These are phyloP conservation scores for Notospermus geniculatus DNA, from an alignment of 1,140 invertebrate genomes.

Conservation along the genomic window DNA sequence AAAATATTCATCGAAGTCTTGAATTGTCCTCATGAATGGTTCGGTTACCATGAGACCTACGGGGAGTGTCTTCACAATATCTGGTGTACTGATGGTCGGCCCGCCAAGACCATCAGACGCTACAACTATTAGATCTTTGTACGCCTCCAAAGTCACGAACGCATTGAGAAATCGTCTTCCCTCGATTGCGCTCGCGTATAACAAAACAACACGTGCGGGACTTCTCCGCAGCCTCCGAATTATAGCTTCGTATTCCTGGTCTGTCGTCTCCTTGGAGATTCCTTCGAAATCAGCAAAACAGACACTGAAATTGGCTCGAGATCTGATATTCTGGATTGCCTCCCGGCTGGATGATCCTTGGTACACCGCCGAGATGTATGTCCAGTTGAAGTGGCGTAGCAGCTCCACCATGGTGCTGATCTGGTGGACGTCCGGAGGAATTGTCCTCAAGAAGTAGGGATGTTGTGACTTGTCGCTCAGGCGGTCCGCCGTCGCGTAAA, in stretches of 20 bases:
- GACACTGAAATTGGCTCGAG: neutral
- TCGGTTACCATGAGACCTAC: neutral
- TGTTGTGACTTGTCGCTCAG: constrained; percentile 72
- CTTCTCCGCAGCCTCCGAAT: neutral
- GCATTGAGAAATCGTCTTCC: neutral
- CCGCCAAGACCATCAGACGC: neutral
- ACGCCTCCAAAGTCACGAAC: neutral
- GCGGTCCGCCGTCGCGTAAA: constrained; percentile 71
- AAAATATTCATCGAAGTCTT: constrained; percentile 2
- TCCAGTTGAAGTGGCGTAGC: neutral
- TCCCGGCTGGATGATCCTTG: neutral
- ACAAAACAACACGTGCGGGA: neutral
- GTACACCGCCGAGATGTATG: neutral
- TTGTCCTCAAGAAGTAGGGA: constrained; percentile 72
- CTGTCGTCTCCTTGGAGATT: neutral
- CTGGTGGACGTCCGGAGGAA: constrained; percentile 75
- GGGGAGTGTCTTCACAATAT: neutral
- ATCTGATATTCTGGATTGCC: neutral
- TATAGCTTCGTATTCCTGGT: neutral
- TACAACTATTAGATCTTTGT: neutral
- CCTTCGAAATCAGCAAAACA: neutral
- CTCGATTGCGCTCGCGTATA: neutral
- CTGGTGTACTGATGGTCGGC: neutral
- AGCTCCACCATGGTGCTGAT: constrained; percentile 49
- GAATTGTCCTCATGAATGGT: neutral